Base-by-base conservation (phyloP, 1,140 invertebrate species). In the Phymorhynchus buccinoides region DNA sequence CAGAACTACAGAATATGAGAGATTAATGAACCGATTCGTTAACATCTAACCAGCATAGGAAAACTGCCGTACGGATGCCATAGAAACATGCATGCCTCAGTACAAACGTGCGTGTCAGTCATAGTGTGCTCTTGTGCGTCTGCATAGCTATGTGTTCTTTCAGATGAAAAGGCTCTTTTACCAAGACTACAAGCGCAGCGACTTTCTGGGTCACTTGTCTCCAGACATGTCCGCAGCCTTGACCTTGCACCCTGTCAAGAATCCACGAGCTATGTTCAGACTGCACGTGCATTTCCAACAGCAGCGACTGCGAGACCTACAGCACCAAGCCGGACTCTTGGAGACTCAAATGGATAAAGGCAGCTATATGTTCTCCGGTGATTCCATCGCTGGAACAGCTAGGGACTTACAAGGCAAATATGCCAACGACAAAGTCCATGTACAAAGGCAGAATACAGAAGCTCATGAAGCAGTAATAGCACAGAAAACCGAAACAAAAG, bases 131-230 rank as follows among this genome's bases (percentile, higher is more conserved):
- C 30, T 9, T n/a, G 18, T n/a, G 66, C 30, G 9, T n/a, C 7
- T 9, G 18, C 30, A 30, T n/a, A n/a, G 4, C 16, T 75, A 9
- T 79, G 9, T 44, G 1, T 22, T 18, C 39, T 39, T 41, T 18
- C 94, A 98, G 97, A 99, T 99, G 98, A 97, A 98, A 94, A 96
- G 96, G 62, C 97, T 99, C 85, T 95, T 99, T 71, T 97, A 98
- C 89, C 97, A 99, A 93, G 99, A 99, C 94, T 96, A 97, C 88
- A 96, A 96, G 0, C 94, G 95, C 27, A 95, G 95, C 32, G 96
- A 97, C 0, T 98, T 98, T 93, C 96, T 96, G 37, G 96, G 96
- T 9, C 95, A 96, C 85, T 94, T 98, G 85, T 97, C 97, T 92
- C 95, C 95, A 84, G 96, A 96, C 87, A 97, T 98, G 93, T 96